A percentile compares a stretch with the other conserved stretches of the same genome.
Conservation (phyloP, 2,888 invertebrate genomes). For the Synergus umbraculus region DNA sequence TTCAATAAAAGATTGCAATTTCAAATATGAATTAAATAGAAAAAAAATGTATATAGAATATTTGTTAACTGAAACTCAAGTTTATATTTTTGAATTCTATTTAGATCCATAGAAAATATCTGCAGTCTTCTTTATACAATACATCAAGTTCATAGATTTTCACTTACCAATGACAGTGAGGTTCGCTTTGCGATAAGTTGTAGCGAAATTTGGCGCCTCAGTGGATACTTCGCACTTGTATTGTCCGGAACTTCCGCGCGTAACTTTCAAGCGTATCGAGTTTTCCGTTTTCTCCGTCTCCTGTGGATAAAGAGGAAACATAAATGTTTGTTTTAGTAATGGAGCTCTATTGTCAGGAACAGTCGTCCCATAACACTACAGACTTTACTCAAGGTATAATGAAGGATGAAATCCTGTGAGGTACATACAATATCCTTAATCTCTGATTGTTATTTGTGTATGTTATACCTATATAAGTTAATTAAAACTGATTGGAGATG, state of each 20-base stretch:
- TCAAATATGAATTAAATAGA: not conserved
- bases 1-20: not conserved
- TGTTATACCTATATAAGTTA: no score
- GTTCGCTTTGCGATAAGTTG: slow-evolving; percentile 62
- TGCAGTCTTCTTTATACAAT: no score
- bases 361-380: slow-evolving; percentile 1
- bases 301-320: slow-evolving; percentile 57
- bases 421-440: not conserved
- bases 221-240: slow-evolving; percentile 73
- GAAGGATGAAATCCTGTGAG: not conserved
- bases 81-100: no score
- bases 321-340: slow-evolving; percentile 62
- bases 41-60: no score
- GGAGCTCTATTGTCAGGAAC: slow-evolving; percentile 49
- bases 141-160: no score
- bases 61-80: no score
- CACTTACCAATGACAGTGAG: slow-evolving; percentile 70
- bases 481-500: not conserved
- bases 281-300: slow-evolving; percentile 59
- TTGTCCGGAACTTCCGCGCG: slow-evolving; percentile 66
- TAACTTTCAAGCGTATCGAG: slow-evolving; percentile 64
- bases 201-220: slow-evolving; percentile 67
- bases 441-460: slow-evolving; percentile 2
- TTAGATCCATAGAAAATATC: no score
- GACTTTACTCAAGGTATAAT: slow-evolving; percentile 2